These are phyloP conservation scores for Dysdera silvatica DNA, from an alignment of 1,140 invertebrate species.

Conservation along the genomic window DNA sequence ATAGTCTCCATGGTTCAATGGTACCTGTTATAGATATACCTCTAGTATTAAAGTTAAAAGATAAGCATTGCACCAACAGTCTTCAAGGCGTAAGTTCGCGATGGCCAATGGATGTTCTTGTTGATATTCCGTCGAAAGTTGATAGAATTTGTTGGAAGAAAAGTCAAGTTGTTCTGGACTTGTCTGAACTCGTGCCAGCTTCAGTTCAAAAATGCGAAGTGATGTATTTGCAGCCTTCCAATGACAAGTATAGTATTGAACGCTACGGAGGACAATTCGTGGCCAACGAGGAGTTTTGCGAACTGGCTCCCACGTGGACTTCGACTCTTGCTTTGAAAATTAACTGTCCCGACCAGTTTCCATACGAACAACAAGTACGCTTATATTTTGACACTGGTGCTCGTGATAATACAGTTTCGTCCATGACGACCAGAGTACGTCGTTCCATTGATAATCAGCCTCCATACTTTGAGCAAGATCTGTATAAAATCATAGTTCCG, in stretches of 20 bases:
- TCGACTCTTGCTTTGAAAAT: neutral
- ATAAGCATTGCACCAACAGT: too few species aligned
- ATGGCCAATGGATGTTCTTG: too few species aligned
- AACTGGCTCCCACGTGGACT: neutral
- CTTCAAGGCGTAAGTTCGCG: too few species aligned
- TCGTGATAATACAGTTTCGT: neutral
- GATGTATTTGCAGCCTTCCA: neutral
- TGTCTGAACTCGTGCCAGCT: slow-evolving; percentile 2
- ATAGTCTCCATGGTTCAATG: too few species aligned
- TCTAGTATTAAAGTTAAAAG: too few species aligned
- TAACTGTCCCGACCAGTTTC: neutral
- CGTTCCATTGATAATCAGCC: slow-evolving; percentile 16
- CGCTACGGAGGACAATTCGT: slow-evolving; percentile 13
- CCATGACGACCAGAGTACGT: neutral
- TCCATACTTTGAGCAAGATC: slow-evolving; percentile 66
- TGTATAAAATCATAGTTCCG: slow-evolving; percentile 76
- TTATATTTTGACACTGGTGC: slow-evolving; percentile 1
- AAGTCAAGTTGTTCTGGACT: slow-evolving; percentile 15
- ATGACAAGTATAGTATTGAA: slow-evolving; percentile 10
- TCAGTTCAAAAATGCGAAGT: slow-evolving; percentile 14
- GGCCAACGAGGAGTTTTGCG: slow-evolving; percentile 8
- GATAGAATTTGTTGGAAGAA: slow-evolving; percentile 9
- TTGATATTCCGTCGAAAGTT: too few species aligned
- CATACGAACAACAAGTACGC: neutral
- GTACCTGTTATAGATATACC: too few species aligned